Evolutionary conservation across 2,888 invertebrate genomes (phyloP), one percentile per base, ranked within the genome.

Genomic region (Acrobasis consociella): DNA sequence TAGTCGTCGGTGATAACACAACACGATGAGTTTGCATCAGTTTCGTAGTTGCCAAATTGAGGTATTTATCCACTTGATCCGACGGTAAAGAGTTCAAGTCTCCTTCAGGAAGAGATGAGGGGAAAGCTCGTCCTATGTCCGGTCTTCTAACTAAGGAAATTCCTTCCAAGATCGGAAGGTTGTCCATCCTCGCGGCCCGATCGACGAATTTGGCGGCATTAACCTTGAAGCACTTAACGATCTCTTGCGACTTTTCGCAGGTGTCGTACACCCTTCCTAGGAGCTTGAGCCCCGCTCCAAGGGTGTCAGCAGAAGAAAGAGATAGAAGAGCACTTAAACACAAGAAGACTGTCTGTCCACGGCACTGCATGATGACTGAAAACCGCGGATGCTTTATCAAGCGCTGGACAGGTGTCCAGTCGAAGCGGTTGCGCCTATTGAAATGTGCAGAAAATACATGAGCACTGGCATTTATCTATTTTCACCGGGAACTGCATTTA

Each of bases 161-260:
- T 49, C 96, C 95, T 55, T 95, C 95, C 49, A 94, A 72, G 42
- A 96, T 80, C 42, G 94, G 94, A 49, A 96, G 91, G 46, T 91
- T 89, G 64, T 95, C 94, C 74, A 94, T 91, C 67, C 94, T 93
- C 0, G 95, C 85, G 0, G 95, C 96, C 16, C 95, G 89, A 67
- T 95, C 95, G 13, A 94, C 88, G 50, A 95, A 84, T 76, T 95
- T 95, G 0, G 95, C 88, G 0, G 95, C 95, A 78, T 95, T 95
- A 62, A 96, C 89, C 85, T 96, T 96, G 71, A 96, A 92, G 78
- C 96, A 96, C 91, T 95, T 95, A 70, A 95, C 84, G 60, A 95
- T 89, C 75, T 96, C 94, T 67, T 94, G 93, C 55, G 94, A 93
- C 66, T 90, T 87, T 70, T 94, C 93, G 80, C 96, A 96, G 77